Conservation (phyloP, 2,113 vertebrate species). For the Antechinus flavipes region DNA sequence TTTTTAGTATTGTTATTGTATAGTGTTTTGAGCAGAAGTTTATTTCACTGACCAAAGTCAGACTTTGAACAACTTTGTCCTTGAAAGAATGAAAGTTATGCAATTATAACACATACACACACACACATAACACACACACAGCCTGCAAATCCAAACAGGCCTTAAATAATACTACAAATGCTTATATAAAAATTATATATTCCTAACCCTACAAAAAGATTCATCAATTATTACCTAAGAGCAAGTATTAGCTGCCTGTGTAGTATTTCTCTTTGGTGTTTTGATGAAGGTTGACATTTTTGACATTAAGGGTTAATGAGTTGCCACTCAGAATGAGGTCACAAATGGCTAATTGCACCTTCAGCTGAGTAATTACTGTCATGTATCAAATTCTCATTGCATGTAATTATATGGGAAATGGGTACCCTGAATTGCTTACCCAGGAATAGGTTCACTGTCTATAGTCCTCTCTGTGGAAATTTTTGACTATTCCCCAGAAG, state of each 20-base stretch:
- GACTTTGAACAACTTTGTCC: background rate
- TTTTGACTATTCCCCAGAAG: slow-evolving; percentile 70
- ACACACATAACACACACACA: background rate
- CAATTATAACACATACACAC: background rate
- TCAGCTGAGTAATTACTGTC: slow-evolving; percentile 82
- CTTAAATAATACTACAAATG: slow-evolving; percentile 56
- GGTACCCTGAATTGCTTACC: slow-evolving; percentile 75
- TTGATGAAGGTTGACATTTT: slow-evolving; percentile 82
- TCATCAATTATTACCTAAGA: slow-evolving; percentile 75
- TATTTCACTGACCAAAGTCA: background rate
- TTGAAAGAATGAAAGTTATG: background rate
- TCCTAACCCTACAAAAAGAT: slow-evolving; percentile 74
- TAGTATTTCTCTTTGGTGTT: slow-evolving; percentile 77
- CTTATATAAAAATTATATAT: slow-evolving; percentile 72
- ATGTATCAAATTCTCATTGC: slow-evolving; percentile 81
- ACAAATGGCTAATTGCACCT: slow-evolving; percentile 82
- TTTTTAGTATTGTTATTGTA: background rate
- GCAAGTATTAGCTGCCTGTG: slow-evolving; percentile 75
- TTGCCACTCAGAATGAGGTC: slow-evolving; percentile 82
- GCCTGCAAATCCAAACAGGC: background rate
- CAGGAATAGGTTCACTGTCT: slow-evolving; percentile 72
- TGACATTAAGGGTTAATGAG: slow-evolving; percentile 82
- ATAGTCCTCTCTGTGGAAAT: slow-evolving; percentile 75
- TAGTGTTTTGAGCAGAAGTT: background rate
- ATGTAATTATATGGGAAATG: slow-evolving; percentile 81